Percentiles rank a stretch among this genome's conserved stretches.
phyloP scores from a whole-genome alignment of 64 coral and sea anemone species.

The Pachyseris speciosa region DNA sequence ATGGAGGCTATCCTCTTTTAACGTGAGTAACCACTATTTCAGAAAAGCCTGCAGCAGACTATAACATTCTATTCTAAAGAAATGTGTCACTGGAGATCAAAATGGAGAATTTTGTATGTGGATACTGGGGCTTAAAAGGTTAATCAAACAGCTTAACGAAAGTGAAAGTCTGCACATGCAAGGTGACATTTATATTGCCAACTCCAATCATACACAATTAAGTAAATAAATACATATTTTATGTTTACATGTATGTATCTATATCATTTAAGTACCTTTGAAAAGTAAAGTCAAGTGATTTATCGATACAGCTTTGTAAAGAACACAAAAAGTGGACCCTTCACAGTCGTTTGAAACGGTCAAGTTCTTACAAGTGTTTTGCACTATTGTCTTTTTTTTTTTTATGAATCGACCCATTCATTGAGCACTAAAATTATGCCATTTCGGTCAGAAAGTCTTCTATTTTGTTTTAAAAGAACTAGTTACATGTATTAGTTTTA shows the following conservation, averaged over 20 bases:
- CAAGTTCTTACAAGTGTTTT: neutral
- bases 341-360: neutral
- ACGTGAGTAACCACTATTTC: no score
- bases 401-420: neutral
- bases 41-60: no score
- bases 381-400: neutral
- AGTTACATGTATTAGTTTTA: no score
- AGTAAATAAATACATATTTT: constrained; percentile 8
- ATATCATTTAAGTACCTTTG: neutral
- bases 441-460: no score
- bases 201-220: neutral
- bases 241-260: neutral
- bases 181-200: constrained; percentile 7
- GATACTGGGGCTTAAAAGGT: no score
- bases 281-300: neutral
- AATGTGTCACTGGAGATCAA: no score
- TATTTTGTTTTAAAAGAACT: no score
- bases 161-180: neutral
- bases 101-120: no score
- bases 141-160: neutral
- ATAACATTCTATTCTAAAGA: no score
- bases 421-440: no score
- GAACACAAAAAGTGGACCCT: neutral
- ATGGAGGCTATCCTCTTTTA: no score
- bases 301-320: neutral